Base-by-base conservation (phyloP, 2,113 vertebrate genomes). In the Sceloporus undulatus region DNA sequence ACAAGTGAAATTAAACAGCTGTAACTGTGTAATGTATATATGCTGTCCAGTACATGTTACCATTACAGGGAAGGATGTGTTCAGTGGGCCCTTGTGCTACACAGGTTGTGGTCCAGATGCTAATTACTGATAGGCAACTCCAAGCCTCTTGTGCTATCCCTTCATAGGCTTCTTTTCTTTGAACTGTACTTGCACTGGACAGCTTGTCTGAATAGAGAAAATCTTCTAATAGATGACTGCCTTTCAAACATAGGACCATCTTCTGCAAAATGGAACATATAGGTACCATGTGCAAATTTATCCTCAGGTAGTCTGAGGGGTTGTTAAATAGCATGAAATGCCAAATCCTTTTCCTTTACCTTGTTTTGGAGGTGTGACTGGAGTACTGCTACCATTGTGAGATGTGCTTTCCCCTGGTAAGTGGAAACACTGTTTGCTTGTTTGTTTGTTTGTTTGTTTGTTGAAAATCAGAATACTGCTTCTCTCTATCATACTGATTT, bases 401-500 rank as follows among this genome's bases (percentile, higher is more conserved):
- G 42, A 5, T 56, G 29, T 6, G 13, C 9, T n/a, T 79, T 79
- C 25, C 27, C 4, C 29, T 79, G 13, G 4, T 16, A n/a, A 27
- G 9, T 16, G 13, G 48, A 56, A 27, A 14, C 5, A 34, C 9
- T 59, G 14, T 8, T 5, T 5, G 1, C 5, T 2, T 1, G 14
- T 29, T 14, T 56, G 23, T 34, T 34, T 34, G 34, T 34, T 34
- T 34, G 34, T 34, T 34, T 34, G 34, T 34, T 34, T 34, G 34
- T 34, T 2, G n/a, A 87, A 62, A 92, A 59, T 13, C 7, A 70
- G 14, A 16, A 92, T 25, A 91, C 89, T 0, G 79, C 59, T 54
- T 83, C 73, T n/a, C 34, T 85, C 77, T 52, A 21, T 78, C 65
- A 86, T 62, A 38, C 48, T 48, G 73, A 65, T 68, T 87, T 23